These are phyloP conservation scores for Thamnaconus septentrionalis DNA, from an alignment of 2,113 vertebrate genomes.

Conservation along the genomic window DNA sequence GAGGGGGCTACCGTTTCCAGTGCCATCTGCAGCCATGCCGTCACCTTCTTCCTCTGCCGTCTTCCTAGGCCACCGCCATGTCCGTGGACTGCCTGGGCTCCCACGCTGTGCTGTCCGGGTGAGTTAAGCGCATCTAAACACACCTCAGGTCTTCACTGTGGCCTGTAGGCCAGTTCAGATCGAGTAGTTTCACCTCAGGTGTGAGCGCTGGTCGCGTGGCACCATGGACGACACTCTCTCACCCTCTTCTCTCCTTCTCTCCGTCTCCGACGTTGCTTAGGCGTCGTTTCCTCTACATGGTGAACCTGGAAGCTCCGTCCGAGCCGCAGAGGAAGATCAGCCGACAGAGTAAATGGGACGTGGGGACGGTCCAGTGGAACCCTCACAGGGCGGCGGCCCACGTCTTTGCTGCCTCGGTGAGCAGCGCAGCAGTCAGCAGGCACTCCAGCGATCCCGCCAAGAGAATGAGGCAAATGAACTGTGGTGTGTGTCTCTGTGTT, in stretches of 20 bases:
- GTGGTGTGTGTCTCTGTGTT: slow-evolving; percentile 3
- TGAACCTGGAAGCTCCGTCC: slow-evolving; percentile 88
- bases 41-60: background rate
- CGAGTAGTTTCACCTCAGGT: too few relatives aligned
- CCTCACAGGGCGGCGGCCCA: slow-evolving; percentile 85
- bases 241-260: too few relatives aligned
- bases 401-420: slow-evolving; percentile 92
- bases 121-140: slow-evolving; percentile 54
- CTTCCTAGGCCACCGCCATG: slow-evolving; percentile 92
- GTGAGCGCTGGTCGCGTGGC: too few relatives aligned
- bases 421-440: slow-evolving; percentile 10
- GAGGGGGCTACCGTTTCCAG: too few relatives aligned
- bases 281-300: slow-evolving; percentile 91
- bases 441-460: too few relatives aligned
- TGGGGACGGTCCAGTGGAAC: slow-evolving; percentile 97
- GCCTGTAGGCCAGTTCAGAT: too few relatives aligned
- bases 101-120: slow-evolving; percentile 94
- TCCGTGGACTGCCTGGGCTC: slow-evolving; percentile 96
- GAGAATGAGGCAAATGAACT: background rate
- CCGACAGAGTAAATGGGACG: slow-evolving; percentile 98
- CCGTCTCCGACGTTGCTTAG: slow-evolving; percentile 59
- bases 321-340: slow-evolving; percentile 90
- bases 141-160: background rate
- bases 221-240: too few relatives aligned
- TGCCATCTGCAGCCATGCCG: background rate